Evolutionary conservation across 2,797 vertebrate genomes (phyloP).

Genomic region (Mormyrus hasselquistii): DNA sequence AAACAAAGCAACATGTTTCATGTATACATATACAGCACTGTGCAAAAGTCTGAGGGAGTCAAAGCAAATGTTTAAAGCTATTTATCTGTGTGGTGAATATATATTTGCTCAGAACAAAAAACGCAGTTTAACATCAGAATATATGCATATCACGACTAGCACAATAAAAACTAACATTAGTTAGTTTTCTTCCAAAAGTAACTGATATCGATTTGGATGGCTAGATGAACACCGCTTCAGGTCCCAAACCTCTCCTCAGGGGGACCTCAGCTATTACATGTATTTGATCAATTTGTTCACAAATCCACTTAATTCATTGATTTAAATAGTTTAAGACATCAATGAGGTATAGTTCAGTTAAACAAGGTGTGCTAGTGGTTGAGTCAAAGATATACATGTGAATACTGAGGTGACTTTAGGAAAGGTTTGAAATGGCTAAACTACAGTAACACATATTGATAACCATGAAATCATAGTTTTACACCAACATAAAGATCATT

Average conservation of each 20-base stretch:
- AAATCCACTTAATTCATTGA: not conserved
- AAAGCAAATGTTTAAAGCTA: not conserved
- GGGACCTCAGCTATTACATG: not conserved
- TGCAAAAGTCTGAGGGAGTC: not conserved
- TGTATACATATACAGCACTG: not conserved
- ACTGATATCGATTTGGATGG: not conserved
- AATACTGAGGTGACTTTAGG: not conserved
- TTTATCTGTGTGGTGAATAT: not conserved
- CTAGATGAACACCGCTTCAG: too few species aligned
- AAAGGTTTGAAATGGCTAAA: not conserved
- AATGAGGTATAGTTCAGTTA: not conserved
- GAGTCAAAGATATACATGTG: not conserved
- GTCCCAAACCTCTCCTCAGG: not conserved
- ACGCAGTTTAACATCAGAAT: not conserved
- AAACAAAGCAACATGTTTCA: not conserved
- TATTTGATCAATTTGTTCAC: not conserved
- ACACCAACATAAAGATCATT: not conserved
- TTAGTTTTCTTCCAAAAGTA: not conserved
- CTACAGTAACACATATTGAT: not conserved
- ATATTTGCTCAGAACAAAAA: not conserved
- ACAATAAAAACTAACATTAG: not conserved
- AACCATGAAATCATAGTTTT: not conserved
- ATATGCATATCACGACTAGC: not conserved
- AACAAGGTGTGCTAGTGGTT: not conserved
- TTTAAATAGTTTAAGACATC: not conserved